Base-by-base conservation (phyloP, 2,113 vertebrate species). In the Pungitius pungitius region DNA sequence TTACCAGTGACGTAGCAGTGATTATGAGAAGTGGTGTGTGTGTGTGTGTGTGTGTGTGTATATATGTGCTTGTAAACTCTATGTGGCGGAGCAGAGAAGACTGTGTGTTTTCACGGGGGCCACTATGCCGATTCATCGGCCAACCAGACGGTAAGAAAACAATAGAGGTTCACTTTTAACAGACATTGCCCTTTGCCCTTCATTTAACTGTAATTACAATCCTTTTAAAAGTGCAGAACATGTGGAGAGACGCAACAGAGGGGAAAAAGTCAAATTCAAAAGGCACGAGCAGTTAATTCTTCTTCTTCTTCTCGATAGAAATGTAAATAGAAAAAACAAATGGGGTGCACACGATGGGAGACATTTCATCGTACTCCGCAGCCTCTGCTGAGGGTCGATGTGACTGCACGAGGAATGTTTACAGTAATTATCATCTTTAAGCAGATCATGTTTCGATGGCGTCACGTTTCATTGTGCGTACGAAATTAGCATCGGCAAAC, bases 341-440 rank as follows among this genome's bases (percentile, higher is more conserved):
- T n/a, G n/a, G n/a, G n/a, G n/a, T n/a, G n/a, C n/a, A n/a, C n/a
- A 55, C 0, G 22, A 73, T n/a, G 18, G 66, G 30, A 67, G 27
- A 45, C 51, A 35, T 63, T 78, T 72, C 43, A 39, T 57, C 63
- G 55, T 64, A 17, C 55, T 52, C 22, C 26, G 58, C 5, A 43
- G 55, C 27, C 45, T 69, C 49, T 58, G 40, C 43, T 64, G 62
- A 69, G 68, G 49, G 37, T 40, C 42, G 43, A 49, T 52, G 67
- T 75, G 75, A 67, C 24, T 66, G 72, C 52, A 54, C 27, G n/a
- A 51, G 77, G 78, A 85, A 77, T 82, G 80, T 83, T 87, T 89
- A 86, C 82, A 60, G 74, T 84, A 84, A 86, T 90, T 88, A 89
- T 77, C 73, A 75, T 87, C 89, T 87, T 87, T 72, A 81, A 90